Conservation (phyloP, 2,888 invertebrate genomes). For the Pachydiplax longipennis region DNA sequence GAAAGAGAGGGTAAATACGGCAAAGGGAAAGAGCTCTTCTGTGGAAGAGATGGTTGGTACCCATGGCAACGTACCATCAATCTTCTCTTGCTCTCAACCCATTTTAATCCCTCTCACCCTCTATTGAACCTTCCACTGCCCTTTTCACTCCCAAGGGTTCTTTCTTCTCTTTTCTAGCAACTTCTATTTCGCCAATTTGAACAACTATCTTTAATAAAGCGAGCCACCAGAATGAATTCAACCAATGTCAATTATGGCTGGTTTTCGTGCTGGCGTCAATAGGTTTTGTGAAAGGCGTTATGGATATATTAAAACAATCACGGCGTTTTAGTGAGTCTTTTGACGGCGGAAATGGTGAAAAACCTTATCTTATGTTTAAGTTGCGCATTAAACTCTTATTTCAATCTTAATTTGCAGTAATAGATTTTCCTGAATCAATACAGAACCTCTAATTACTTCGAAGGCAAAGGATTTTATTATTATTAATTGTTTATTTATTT, state of each 20-base stretch:
- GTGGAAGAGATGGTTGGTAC: neutral
- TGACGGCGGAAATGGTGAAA: too few relatives aligned
- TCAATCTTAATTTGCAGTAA: too few relatives aligned
- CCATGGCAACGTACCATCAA: conserved; percentile 37
- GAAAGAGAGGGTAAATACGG: neutral
- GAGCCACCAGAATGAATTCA: neutral
- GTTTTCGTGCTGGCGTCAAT: too few relatives aligned
- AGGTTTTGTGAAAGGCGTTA: too few relatives aligned
- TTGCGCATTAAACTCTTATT: too few relatives aligned
- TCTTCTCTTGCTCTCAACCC: neutral
- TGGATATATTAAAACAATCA: too few relatives aligned
- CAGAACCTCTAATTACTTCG: too few relatives aligned
- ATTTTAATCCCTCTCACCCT: conserved; percentile 10
- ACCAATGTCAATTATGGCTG: neutral
- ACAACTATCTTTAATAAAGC: neutral
- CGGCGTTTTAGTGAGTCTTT: too few relatives aligned
- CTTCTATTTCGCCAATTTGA: neutral
- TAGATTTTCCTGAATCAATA: too few relatives aligned
- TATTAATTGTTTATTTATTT: too few relatives aligned
- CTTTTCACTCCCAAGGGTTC: neutral
- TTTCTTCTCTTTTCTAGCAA: neutral
- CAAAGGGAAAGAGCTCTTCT: neutral
- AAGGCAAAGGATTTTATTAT: too few relatives aligned
- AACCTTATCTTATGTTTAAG: too few relatives aligned
- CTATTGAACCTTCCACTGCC: neutral